These are phyloP conservation scores for Pelobates cultripes DNA, from an alignment of 2,797 vertebrate species.

Conservation along the genomic window DNA sequence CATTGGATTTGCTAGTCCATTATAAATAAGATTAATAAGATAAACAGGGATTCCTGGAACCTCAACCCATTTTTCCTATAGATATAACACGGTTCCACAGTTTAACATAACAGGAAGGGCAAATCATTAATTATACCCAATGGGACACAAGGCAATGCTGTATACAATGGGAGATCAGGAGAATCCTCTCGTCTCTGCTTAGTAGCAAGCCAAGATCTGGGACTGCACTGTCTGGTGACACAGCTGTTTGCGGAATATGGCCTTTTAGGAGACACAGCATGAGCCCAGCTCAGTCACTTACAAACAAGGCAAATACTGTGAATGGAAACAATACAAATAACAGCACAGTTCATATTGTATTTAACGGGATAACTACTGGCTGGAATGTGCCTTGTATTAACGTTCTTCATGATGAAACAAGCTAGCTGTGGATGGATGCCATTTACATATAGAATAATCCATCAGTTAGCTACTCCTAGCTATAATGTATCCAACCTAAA, in stretches of 20 bases:
- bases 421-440: too few species aligned
- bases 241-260: slow-evolving; percentile 39
- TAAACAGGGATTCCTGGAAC: too few species aligned
- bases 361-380: slow-evolving; percentile 33
- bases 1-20: too few species aligned
- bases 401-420: too few species aligned
- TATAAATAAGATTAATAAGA: too few species aligned
- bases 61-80: too few species aligned
- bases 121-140: slow-evolving; percentile 54
- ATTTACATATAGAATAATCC: too few species aligned
- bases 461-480: too few species aligned
- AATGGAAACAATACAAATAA: slow-evolving; percentile 44
- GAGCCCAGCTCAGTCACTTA: slow-evolving; percentile 21
- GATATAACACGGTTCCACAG: neutral
- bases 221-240: slow-evolving; percentile 39
- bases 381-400: neutral
- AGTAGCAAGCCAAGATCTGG: slow-evolving; percentile 14
- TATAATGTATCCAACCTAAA: too few species aligned
- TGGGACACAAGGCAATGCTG: slow-evolving; percentile 26
- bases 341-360: slow-evolving; percentile 24
- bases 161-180: slow-evolving; percentile 38
- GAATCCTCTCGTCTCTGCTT: slow-evolving; percentile 1
- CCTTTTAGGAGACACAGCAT: slow-evolving; percentile 31
- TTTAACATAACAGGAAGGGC: slow-evolving; percentile 43
- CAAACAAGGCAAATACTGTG: slow-evolving; percentile 47